Percentiles rank a stretch among this genome's conserved stretches.
Evolutionary conservation across 2,113 vertebrate genomes (phyloP).

Genomic region (Pycnonotus jocosus): DNA sequence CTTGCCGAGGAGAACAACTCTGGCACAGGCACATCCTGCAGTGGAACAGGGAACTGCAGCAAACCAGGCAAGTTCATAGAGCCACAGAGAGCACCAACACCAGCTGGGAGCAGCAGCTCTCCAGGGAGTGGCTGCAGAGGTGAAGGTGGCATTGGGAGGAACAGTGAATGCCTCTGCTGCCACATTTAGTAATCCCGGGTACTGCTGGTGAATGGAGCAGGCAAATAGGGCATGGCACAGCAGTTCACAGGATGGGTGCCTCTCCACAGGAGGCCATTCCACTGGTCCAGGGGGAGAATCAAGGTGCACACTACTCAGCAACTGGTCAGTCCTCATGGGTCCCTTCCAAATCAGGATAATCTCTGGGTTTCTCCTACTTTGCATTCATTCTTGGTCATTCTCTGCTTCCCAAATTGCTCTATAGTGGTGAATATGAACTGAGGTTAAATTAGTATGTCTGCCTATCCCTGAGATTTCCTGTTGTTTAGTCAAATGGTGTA

Average conservation of each 20-base stretch:
- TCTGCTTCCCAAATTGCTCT: not conserved
- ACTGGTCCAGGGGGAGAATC: not conserved
- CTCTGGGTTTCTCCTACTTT: not conserved
- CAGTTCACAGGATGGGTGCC: not conserved
- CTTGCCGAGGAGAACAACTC: not conserved
- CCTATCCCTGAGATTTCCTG: not conserved
- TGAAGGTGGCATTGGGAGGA: not conserved
- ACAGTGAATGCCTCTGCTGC: too few relatives aligned
- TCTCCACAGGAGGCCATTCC: not conserved
- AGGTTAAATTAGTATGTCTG: not conserved
- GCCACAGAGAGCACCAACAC: not conserved
- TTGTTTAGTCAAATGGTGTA: not conserved
- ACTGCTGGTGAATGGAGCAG: rapidly evolving
- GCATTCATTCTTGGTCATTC: not conserved
- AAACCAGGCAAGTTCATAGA: not conserved
- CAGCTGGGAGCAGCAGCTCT: not conserved
- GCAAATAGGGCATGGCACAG: not conserved
- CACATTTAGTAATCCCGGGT: not conserved
- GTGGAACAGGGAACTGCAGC: not conserved
- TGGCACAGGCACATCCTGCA: not conserved
- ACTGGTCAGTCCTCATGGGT: not conserved
- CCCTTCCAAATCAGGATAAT: not conserved
- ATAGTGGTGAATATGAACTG: not conserved
- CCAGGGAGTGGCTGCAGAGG: not conserved
- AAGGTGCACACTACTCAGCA: not conserved